These are phyloP conservation scores for Epizoanthus scotinus DNA, from an alignment of 92 coral and sea anemone species.

Conservation along the genomic window DNA sequence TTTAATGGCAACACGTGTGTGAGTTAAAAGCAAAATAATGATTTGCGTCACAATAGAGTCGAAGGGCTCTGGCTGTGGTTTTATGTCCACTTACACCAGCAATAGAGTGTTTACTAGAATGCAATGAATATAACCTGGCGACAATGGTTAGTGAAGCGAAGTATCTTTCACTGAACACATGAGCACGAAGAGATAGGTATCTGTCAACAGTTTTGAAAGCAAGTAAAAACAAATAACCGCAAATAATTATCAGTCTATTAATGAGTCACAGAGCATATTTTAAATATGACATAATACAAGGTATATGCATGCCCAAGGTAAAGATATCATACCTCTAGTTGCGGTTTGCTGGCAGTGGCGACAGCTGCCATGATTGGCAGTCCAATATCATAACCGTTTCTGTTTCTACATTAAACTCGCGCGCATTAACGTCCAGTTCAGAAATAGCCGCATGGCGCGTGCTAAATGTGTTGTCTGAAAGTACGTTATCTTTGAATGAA, in stretches of 20 bases:
- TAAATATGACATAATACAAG: not conserved
- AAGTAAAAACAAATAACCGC: slow-evolving; percentile 1
- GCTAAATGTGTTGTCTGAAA: not conserved
- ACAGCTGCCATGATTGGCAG: slow-evolving; percentile 9
- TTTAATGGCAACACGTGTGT: slow-evolving; percentile 19
- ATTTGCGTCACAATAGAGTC: slow-evolving; percentile 32
- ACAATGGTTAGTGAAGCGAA: too few species aligned
- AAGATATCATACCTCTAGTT: not conserved
- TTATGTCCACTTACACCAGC: not conserved
- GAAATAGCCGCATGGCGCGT: slow-evolving; percentile 7
- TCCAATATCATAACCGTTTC: not conserved
- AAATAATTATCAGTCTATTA: not conserved
- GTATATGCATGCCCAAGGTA: too few species aligned
- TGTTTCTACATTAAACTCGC: not conserved
- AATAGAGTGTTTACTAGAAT: not conserved
- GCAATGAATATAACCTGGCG: not conserved
- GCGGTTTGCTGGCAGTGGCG: slow-evolving; percentile 18
- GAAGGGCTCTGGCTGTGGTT: not conserved
- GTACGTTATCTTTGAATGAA: too few species aligned
- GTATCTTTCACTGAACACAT: too few species aligned
- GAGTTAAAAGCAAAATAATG: slow-evolving; percentile 13
- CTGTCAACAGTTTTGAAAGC: not conserved
- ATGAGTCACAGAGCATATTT: not conserved
- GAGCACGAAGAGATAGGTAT: too few species aligned
- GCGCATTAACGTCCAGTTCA: not conserved